These are phyloP conservation scores for Tenthredo amoena DNA, from an alignment of 2,888 invertebrate species.

Conservation along the genomic window DNA sequence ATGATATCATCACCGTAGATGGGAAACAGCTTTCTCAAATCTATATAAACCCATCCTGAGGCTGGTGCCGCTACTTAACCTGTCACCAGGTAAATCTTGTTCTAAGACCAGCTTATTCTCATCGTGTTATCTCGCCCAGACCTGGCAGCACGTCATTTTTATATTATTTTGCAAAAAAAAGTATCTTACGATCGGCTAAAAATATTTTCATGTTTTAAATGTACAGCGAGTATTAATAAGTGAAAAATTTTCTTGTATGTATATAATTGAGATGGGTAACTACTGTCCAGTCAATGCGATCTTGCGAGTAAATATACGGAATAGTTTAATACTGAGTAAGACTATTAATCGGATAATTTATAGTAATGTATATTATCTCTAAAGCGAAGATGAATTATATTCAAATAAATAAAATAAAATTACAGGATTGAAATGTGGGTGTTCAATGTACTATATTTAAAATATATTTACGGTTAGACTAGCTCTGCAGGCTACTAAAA, in stretches of 20 bases:
- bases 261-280: neutral
- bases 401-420: conserved; percentile 34
- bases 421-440: neutral
- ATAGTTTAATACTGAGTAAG: neutral
- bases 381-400: conserved; percentile 16
- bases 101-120: conserved; percentile 15
- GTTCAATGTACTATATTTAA: neutral
- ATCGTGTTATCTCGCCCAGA: neutral
- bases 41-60: conserved; percentile 1
- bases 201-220: neutral
- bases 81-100: neutral
- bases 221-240: neutral
- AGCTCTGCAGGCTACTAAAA: neutral
- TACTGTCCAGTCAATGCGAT: neutral
- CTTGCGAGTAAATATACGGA: neutral
- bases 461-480: neutral
- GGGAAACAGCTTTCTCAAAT: conserved; percentile 17
- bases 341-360: conserved; percentile 18
- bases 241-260: neutral
- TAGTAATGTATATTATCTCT: conserved; percentile 27
- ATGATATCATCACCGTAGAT: conserved; percentile 11
- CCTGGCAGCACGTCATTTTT: neutral
- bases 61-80: neutral
- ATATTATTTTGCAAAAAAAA: neutral
- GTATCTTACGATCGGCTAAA: neutral